Conservation (phyloP, 2,888 invertebrate genomes). For the Cosmorhoe ocellata region DNA sequence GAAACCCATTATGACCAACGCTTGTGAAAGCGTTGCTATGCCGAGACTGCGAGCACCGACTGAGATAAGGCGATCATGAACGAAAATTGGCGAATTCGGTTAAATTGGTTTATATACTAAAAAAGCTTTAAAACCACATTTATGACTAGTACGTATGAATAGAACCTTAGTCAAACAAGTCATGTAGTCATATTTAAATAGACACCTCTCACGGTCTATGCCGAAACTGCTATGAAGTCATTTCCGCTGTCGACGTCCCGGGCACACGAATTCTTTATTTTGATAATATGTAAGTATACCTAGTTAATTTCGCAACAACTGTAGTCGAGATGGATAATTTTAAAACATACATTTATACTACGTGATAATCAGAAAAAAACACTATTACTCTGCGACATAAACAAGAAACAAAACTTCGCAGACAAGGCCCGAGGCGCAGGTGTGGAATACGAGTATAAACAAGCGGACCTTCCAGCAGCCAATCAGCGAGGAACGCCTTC, state of each 20-base stretch:
- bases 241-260: conserved; percentile 21
- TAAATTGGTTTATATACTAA: too few relatives aligned
- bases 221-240: conserved; percentile 22
- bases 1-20: too few relatives aligned
- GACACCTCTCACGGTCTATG: conserved; percentile 20
- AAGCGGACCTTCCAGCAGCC: conserved; percentile 81
- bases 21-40: too few relatives aligned
- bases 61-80: not conserved
- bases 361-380: not conserved
- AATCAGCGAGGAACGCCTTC: conserved; percentile 89
- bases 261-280: not conserved
- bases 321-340: too few relatives aligned
- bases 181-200: conserved; percentile 4
- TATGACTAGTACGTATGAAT: too few relatives aligned
- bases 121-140: too few relatives aligned
- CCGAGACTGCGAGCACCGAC: conserved; percentile 54
- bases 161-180: too few relatives aligned
- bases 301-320: too few relatives aligned
- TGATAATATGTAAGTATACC: too few relatives aligned
- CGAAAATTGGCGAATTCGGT: not conserved
- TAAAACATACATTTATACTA: too few relatives aligned
- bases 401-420: conserved; percentile 46
- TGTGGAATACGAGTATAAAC: conserved; percentile 63
- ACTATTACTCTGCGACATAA: conserved; percentile 10
- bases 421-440: conserved; percentile 46